phyloP scores from a whole-genome alignment of 2,888 invertebrate species.

The Pterostichus niger region DNA sequence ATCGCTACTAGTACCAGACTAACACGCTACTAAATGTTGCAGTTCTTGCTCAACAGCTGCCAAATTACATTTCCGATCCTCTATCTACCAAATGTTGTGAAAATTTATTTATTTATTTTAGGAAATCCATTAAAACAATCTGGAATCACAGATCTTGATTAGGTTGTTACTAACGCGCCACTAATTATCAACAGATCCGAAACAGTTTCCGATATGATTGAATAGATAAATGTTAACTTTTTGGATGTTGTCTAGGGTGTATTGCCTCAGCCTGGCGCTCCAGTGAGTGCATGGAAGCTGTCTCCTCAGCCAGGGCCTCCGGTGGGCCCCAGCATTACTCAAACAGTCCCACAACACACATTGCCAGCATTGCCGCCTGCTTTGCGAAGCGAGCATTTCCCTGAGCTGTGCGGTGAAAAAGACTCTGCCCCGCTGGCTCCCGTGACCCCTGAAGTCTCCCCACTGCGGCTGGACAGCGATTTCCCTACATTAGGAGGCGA shows the following conservation, averaged over 20 bases:
- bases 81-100: too few relatives aligned
- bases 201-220: too few relatives aligned
- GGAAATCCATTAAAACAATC: too few relatives aligned
- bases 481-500: slow-evolving; percentile 12
- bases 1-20: too few relatives aligned
- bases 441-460: neutral
- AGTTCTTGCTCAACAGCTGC: too few relatives aligned
- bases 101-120: too few relatives aligned
- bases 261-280: slow-evolving; percentile 51
- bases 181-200: too few relatives aligned
- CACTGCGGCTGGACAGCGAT: neutral
- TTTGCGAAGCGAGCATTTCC: slow-evolving; percentile 55
- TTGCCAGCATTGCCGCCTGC: neutral
- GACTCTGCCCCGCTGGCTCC: neutral
- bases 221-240: neutral
- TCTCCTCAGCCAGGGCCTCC: neutral
- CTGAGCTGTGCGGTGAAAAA: slow-evolving; percentile 26
- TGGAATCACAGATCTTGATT: too few relatives aligned
- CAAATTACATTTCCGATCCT: too few relatives aligned
- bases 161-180: too few relatives aligned
- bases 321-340: neutral
- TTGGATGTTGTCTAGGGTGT: neutral
- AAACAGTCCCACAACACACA: too few relatives aligned
- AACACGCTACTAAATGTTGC: too few relatives aligned
- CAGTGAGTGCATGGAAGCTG: slow-evolving; percentile 26